phyloP scores from a whole-genome alignment of 2,888 invertebrate species.

The Synanthedon vespiformis region DNA sequence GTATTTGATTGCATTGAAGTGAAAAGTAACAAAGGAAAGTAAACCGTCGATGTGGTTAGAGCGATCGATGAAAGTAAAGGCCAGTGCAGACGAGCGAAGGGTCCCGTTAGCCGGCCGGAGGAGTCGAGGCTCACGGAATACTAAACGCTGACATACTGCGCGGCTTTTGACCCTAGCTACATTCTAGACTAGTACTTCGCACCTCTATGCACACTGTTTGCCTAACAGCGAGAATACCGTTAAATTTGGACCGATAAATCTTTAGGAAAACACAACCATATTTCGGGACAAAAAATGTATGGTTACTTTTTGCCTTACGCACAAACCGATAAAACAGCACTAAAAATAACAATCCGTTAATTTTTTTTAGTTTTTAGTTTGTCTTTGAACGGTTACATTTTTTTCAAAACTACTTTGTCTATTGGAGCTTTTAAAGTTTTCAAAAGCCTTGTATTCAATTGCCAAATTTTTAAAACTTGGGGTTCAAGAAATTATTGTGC shows the following conservation, averaged over 20 bases:
- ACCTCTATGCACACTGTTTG: slow-evolving; percentile 35
- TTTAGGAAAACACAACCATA: too few relatives aligned
- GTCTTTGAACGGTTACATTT: background rate
- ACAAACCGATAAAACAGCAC: too few relatives aligned
- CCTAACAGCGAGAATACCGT: background rate
- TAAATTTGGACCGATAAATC: background rate
- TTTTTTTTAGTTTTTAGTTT: background rate
- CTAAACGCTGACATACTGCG: slow-evolving; percentile 69
- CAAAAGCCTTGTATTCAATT: background rate
- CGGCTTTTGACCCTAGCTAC: slow-evolving; percentile 69
- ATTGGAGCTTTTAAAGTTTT: background rate
- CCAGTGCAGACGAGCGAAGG: slow-evolving; percentile 51
- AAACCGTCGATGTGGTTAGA: slow-evolving; percentile 47
- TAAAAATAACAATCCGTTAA: background rate
- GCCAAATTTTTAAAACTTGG: background rate
- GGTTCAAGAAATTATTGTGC: background rate
- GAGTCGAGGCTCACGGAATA: slow-evolving; percentile 58
- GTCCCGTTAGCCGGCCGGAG: slow-evolving; percentile 61
- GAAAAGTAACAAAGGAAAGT: slow-evolving; percentile 67
- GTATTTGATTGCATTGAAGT: slow-evolving; percentile 28
- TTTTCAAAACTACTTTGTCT: background rate
- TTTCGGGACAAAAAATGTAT: too few relatives aligned
- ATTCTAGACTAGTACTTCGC: slow-evolving; percentile 64
- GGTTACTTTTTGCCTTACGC: too few relatives aligned
- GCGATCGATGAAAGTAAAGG: slow-evolving; percentile 70